A percentile compares a stretch with the other conserved stretches of the same genome.
These are phyloP conservation scores for Cinara cedri DNA, from an alignment of 2,888 invertebrate species.

Conservation along the genomic window DNA sequence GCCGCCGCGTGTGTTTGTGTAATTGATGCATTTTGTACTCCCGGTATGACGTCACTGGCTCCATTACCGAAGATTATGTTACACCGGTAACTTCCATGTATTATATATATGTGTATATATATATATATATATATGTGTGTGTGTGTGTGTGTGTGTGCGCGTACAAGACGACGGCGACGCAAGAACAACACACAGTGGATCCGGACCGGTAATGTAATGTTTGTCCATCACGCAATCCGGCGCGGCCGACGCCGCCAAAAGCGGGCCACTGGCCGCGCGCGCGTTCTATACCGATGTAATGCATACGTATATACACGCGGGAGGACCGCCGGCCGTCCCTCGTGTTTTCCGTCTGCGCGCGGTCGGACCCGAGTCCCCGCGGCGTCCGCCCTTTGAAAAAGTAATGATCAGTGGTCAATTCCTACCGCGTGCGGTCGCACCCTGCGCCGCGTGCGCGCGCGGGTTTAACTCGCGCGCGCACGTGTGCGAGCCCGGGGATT, in stretches of 20 bases:
- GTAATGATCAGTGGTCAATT: conserved; percentile 54
- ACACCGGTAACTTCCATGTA: conserved; percentile 47
- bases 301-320: neutral
- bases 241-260: neutral
- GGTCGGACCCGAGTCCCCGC: neutral
- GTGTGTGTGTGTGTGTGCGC: too few species aligned
- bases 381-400: conserved; percentile 33
- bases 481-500: conserved; percentile 15
- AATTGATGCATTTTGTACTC: conserved; percentile 50
- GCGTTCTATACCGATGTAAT: neutral
- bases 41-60: conserved; percentile 51
- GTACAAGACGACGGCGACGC: neutral
- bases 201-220: conserved; percentile 56
- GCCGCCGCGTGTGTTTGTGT: conserved; percentile 35
- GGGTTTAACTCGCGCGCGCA: conserved; percentile 4
- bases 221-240: conserved; percentile 48
- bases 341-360: neutral
- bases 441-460: neutral
- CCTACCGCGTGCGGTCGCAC: conserved; percentile 21
- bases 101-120: too few species aligned
- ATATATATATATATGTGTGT: too few species aligned
- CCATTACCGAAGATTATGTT: conserved; percentile 56
- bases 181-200: conserved; percentile 48
- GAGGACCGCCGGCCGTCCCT: neutral
- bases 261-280: conserved; percentile 11